Evolutionary conservation across 1,140 invertebrate species (phyloP).

Genomic region (Pseudomyrmex pallidus): DNA sequence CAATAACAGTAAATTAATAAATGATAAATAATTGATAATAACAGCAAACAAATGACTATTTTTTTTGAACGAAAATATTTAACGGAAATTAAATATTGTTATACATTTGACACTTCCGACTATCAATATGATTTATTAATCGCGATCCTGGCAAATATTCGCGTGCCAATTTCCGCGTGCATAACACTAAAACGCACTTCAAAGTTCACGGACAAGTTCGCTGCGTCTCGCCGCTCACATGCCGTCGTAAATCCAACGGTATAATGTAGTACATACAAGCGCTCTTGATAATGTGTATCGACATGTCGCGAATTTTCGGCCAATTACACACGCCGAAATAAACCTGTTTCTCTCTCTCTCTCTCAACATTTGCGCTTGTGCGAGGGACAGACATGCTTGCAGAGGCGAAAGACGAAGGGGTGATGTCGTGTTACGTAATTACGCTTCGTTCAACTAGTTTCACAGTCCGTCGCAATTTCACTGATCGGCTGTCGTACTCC

Average conservation of each 20-base stretch:
- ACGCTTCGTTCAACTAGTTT: conserved; percentile 76
- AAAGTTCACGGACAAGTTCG: conserved; percentile 45
- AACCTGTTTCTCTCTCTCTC: not conserved
- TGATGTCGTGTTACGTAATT: conserved; percentile 71
- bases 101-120: conserved; percentile 16
- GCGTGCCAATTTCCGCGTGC: conserved; percentile 44
- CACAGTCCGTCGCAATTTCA: conserved; percentile 71
- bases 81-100: conserved; percentile 17
- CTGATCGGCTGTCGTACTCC: conserved; percentile 57
- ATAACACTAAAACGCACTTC: conserved; percentile 48
- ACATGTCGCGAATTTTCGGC: conserved; percentile 37
- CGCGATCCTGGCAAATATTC: conserved; percentile 33
- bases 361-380: conserved; percentile 4
- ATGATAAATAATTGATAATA: too few species aligned
- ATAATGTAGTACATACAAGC: conserved; percentile 13
- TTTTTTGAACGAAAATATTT: not conserved
- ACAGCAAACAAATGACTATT: too few species aligned
- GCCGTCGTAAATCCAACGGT: conserved; percentile 32
- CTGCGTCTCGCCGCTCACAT: conserved; percentile 36
- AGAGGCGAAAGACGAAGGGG: conserved; percentile 9
- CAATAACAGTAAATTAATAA: too few species aligned
- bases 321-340: conserved; percentile 54
- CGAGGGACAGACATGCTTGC: conserved; percentile 4
- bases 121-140: conserved; percentile 40
- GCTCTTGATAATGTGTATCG: conserved; percentile 46